Percentiles rank a stretch among this genome's conserved stretches.
phyloP scores from a whole-genome alignment of 2,113 vertebrate genomes.

The Apeltes quadracus region DNA sequence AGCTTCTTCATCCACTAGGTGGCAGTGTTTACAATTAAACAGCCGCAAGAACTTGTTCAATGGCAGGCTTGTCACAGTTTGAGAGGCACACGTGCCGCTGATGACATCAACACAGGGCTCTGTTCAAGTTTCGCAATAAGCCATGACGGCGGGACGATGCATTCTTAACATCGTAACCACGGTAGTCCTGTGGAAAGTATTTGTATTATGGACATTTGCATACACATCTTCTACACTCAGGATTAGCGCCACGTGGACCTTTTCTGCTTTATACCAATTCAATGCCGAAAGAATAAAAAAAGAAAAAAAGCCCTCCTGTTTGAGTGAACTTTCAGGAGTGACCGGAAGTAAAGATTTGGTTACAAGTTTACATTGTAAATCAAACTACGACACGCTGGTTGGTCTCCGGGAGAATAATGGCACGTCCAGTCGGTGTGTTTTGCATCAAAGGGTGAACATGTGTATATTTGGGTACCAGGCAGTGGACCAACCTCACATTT shows the following conservation, averaged over 20 bases:
- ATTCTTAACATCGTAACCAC: too few species aligned
- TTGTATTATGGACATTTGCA: too few species aligned
- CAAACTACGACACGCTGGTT: neutral
- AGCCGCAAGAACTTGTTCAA: too few species aligned
- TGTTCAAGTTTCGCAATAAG: neutral
- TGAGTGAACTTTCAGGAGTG: neutral
- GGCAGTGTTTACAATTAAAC: slow-evolving; percentile 23
- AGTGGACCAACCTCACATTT: neutral
- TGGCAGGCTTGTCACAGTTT: neutral
- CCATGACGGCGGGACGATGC: neutral
- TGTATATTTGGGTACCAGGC: neutral
- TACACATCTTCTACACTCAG: neutral
- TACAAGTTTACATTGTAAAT: neutral
- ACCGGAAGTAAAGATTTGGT: neutral
- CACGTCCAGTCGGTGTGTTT: neutral
- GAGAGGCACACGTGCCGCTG: neutral
- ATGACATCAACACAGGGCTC: neutral
- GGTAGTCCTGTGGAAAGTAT: neutral
- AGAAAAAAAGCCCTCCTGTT: neutral
- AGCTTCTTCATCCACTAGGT: slow-evolving; percentile 25
- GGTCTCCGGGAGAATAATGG: neutral
- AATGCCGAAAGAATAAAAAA: too few species aligned
- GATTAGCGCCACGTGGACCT: neutral
- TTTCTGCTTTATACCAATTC: too few species aligned
- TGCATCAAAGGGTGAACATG: neutral